These are phyloP conservation scores for Drosophila persimilis DNA, from an alignment of 1,140 invertebrate species.

Conservation along the genomic window DNA sequence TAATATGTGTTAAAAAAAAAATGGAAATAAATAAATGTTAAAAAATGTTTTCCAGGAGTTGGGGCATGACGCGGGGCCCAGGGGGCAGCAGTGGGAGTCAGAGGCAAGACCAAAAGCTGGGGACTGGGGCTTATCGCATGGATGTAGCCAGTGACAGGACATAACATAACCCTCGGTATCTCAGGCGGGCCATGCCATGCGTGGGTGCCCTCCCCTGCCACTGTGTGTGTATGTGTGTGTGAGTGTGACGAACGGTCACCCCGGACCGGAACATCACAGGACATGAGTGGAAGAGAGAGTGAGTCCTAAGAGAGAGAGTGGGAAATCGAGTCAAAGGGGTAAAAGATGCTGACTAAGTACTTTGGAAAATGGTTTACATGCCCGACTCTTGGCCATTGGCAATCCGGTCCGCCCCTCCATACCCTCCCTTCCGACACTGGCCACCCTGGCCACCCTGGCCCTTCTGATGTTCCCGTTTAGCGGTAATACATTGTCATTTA, in stretches of 20 bases:
- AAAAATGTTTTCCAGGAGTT: conserved; percentile 48
- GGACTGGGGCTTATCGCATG: conserved; percentile 36
- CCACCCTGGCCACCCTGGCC: no score
- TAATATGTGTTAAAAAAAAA: conserved; percentile 66
- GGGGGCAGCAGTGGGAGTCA: no score
- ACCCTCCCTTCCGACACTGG: background rate
- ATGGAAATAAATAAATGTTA: conserved; percentile 51
- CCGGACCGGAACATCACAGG: conserved; percentile 18
- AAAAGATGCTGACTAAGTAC: conserved; percentile 80
- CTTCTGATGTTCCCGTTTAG: conserved; percentile 40
- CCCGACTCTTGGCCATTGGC: conserved; percentile 44
- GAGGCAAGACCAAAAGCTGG: no score
- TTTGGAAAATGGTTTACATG: conserved; percentile 79
- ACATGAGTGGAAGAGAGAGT: background rate
- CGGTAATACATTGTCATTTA: conserved; percentile 72
- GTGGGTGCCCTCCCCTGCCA: conserved; percentile 42
- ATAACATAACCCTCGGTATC: conserved; percentile 78
- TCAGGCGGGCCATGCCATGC: conserved; percentile 70
- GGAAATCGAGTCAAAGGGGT: conserved; percentile 40
- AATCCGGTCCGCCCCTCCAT: conserved; percentile 4
- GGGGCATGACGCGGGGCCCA: background rate
- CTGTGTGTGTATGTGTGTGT: conserved; percentile 6
- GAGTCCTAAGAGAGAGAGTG: background rate
- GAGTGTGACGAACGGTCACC: conserved; percentile 60
- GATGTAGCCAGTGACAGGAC: conserved; percentile 78